A percentile compares a stretch with the other conserved stretches of the same genome.
Conservation (phyloP, 2,113 vertebrate species). For the Aleadryas rufinucha region DNA sequence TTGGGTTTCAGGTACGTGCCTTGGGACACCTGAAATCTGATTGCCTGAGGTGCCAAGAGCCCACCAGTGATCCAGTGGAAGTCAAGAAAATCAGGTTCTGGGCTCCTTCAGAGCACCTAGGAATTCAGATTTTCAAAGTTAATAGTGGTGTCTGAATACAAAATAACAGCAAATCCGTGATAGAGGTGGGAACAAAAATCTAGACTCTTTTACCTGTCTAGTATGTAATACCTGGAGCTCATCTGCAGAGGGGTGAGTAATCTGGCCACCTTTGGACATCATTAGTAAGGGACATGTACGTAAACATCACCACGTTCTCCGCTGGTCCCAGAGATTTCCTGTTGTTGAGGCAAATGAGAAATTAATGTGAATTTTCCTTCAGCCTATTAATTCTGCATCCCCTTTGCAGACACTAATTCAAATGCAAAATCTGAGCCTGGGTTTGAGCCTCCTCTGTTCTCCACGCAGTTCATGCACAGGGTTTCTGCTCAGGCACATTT, state of each 20-base stretch:
- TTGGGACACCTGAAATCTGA: background rate
- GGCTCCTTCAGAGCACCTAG: background rate
- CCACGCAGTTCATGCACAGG: background rate
- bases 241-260: background rate
- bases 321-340: background rate
- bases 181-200: background rate
- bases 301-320: accelerated
- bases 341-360: background rate
- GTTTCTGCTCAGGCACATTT: background rate
- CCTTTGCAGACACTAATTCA: background rate
- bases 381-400: background rate
- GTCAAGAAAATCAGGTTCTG: background rate
- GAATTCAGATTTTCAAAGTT: background rate
- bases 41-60: background rate
- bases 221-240: background rate
- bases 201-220: background rate
- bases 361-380: background rate
- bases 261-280: background rate
- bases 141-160: background rate
- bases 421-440: background rate
- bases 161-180: background rate
- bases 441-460: background rate
- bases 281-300: background rate
- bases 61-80: background rate
- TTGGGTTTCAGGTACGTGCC: background rate